phyloP scores from a whole-genome alignment of 1,140 invertebrate species.

The Latrodectus geometricus region DNA sequence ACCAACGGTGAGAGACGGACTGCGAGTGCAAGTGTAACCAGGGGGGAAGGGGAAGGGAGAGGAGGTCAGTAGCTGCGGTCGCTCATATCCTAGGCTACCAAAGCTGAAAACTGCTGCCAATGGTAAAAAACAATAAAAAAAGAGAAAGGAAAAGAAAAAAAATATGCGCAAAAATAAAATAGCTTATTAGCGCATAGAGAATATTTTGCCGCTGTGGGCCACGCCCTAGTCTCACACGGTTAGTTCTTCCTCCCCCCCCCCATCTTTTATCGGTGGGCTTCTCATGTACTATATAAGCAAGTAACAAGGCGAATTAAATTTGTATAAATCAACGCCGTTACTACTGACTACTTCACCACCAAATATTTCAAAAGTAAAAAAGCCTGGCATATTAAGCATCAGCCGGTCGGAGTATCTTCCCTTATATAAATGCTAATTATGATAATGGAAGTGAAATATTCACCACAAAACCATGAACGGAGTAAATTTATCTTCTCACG shows the following conservation, averaged over 20 bases:
- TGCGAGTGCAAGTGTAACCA: slow-evolving; percentile 50
- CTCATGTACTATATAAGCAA: no score
- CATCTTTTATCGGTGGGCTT: no score
- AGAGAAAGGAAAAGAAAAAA: background rate
- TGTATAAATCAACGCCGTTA: no score
- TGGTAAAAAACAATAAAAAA: background rate
- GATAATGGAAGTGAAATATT: no score
- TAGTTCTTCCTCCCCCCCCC: background rate
- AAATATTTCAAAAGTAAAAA: no score
- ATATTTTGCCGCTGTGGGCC: slow-evolving; percentile 37
- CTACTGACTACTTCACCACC: no score
- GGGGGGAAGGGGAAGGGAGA: background rate
- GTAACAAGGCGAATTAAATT: no score
- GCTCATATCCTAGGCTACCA: slow-evolving; percentile 56
- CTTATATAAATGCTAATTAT: no score
- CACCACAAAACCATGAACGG: no score
- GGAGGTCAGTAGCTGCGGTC: slow-evolving; percentile 13
- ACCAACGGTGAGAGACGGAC: slow-evolving; percentile 48
- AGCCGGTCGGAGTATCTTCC: no score
- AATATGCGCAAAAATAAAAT: slow-evolving; percentile 38
- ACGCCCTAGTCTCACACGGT: slow-evolving; percentile 38
- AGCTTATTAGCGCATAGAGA: slow-evolving; percentile 52
- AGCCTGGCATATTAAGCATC: no score
- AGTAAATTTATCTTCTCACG: no score
- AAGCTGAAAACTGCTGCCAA: slow-evolving; percentile 10